Evolutionary conservation across 37 sponge, comb jelly and placozoan species (phyloP).

Genomic region (Dysidea cf. avara): DNA sequence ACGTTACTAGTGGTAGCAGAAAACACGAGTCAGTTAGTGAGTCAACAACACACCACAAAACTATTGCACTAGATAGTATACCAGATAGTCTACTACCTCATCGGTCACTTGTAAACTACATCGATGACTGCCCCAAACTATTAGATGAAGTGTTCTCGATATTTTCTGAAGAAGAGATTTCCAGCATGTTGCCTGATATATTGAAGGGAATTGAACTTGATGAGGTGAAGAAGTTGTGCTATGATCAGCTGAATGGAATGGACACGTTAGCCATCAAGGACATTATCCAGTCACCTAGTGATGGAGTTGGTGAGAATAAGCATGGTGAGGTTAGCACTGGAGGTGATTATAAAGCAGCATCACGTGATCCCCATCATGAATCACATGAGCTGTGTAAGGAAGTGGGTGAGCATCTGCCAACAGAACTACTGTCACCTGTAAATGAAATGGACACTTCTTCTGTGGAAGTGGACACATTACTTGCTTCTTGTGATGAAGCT

Average conservation of each 20-base stretch:
- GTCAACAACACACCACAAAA: too few species aligned
- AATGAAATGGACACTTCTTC: too few species aligned
- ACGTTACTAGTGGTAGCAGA: too few species aligned
- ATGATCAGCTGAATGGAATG: constrained; percentile 52
- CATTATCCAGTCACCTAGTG: not conserved
- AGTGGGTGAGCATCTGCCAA: not conserved
- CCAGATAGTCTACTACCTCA: too few species aligned
- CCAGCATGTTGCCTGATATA: constrained; percentile 68
- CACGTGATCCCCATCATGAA: not conserved
- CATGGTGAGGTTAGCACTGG: not conserved
- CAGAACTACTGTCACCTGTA: not conserved
- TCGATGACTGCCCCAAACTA: constrained; percentile 27
- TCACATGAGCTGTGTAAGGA: not conserved
- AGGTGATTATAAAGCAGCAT: not conserved
- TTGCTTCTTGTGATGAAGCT: too few species aligned
- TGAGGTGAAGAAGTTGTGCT: constrained; percentile 56
- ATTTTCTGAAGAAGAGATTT: constrained; percentile 48
- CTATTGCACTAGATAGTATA: too few species aligned
- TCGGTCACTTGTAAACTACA: constrained; percentile 42
- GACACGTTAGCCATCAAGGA: constrained; percentile 2
- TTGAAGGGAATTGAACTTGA: constrained; percentile 65
- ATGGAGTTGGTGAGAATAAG: too few species aligned
- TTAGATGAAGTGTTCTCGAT: constrained; percentile 75
- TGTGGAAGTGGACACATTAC: too few species aligned
- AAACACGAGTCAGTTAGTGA: too few species aligned